Percentiles rank a stretch among this genome's conserved stretches.
phyloP scores from a whole-genome alignment of 2,113 vertebrate species.

The Leucosticte australis region DNA sequence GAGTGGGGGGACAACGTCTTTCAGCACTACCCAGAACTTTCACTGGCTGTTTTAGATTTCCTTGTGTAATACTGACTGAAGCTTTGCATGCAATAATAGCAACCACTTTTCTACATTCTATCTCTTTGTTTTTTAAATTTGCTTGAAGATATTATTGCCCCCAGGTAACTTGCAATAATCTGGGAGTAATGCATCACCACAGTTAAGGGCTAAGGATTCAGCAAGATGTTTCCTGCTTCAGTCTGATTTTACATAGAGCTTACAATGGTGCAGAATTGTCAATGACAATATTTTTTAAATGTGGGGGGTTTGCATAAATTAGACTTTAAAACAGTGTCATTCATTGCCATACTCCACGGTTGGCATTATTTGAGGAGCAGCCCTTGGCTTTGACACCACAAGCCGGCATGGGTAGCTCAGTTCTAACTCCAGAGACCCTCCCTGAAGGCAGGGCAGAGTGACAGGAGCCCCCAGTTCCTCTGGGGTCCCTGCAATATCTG shows the following conservation, averaged over 20 bases:
- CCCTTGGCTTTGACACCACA: accelerated
- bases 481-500: neutral
- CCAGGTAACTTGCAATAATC: neutral
- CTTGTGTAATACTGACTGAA: neutral
- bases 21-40: neutral
- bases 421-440: neutral
- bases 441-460: neutral
- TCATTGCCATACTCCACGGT: neutral
- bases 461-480: neutral
- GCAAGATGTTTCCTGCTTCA: neutral
- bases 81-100: neutral
- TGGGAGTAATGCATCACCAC: neutral
- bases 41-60: neutral
- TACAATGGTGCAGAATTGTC: neutral
- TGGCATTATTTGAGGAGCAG: neutral
- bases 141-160: neutral
- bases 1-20: accelerated
- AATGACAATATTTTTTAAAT: neutral
- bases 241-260: neutral
- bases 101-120: neutral
- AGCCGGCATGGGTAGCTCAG: neutral
- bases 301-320: neutral
- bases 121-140: neutral
- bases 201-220: neutral
- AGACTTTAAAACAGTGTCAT: neutral